These are phyloP conservation scores for Chaunax sp. DNA, from an alignment of 2,797 vertebrate genomes.

Conservation along the genomic window DNA sequence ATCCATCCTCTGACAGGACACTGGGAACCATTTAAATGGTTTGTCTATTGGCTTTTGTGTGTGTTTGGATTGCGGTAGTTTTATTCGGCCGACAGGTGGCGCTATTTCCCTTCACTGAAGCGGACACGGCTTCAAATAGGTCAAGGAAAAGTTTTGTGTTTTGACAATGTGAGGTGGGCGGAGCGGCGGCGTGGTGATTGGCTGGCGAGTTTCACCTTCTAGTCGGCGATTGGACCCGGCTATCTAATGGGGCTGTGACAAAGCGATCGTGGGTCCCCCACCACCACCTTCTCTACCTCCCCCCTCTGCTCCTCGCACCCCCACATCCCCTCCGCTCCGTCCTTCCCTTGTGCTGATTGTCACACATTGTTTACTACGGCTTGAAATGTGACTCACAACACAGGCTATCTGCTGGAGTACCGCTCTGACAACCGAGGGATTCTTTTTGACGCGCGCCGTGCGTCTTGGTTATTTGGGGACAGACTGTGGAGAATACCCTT, in stretches of 20 bases:
- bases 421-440: constrained; percentile 79
- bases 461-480: constrained; percentile 76
- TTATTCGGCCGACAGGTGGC: constrained; percentile 60
- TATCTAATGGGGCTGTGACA: constrained; percentile 65
- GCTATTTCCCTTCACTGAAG: constrained; percentile 75
- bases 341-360: constrained; percentile 70
- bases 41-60: background rate
- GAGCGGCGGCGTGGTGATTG: constrained; percentile 74
- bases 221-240: constrained; percentile 75
- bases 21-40: constrained; percentile 15
- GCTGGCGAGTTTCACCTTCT: constrained; percentile 69
- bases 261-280: constrained; percentile 66
- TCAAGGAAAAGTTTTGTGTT: constrained; percentile 85
- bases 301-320: constrained; percentile 31
- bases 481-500: constrained; percentile 75
- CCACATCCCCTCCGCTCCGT: constrained; percentile 52
- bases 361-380: constrained; percentile 85
- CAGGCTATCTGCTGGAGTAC: constrained; percentile 79
- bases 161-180: constrained; percentile 78
- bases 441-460: constrained; percentile 73
- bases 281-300: background rate
- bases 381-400: constrained; percentile 86
- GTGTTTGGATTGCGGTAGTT: constrained; percentile 28
- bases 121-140: constrained; percentile 66
- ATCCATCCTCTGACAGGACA: background rate